phyloP scores from a whole-genome alignment of 92 coral and sea anemone species.

The Epizoanthus scotinus region DNA sequence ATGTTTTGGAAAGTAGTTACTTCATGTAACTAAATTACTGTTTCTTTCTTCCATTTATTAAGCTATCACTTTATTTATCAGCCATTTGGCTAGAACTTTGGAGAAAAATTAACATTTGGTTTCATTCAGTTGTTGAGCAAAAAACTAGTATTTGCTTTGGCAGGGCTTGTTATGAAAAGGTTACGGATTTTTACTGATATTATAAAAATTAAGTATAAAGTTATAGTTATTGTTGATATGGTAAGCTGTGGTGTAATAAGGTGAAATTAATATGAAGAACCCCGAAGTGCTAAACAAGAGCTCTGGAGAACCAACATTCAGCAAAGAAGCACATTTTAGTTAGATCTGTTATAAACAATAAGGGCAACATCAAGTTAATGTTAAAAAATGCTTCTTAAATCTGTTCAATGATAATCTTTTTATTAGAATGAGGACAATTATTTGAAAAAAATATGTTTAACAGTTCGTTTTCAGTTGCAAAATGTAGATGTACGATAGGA shows the following conservation, averaged over 20 bases:
- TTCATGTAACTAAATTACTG: neutral
- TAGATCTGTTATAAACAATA: neutral
- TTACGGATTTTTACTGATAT: neutral
- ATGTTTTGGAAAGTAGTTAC: neutral
- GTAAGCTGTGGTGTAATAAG: neutral
- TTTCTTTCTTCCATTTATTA: constrained; percentile 6
- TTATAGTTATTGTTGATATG: constrained; percentile 15
- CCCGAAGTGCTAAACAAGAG: neutral
- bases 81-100: neutral
- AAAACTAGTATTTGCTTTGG: neutral
- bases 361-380: neutral
- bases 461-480: too few relatives aligned
- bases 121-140: neutral
- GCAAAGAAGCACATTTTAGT: neutral
- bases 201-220: constrained; percentile 6
- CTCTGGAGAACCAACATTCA: neutral
- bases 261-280: neutral
- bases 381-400: neutral
- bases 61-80: neutral
- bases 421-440: neutral
- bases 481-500: neutral
- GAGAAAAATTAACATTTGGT: neutral
- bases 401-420: neutral
- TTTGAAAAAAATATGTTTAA: neutral
- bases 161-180: neutral